Evolutionary conservation across 2,797 vertebrate genomes (phyloP), one percentile per base, ranked within the genome.

Genomic region (Tadarida brasiliensis): DNA sequence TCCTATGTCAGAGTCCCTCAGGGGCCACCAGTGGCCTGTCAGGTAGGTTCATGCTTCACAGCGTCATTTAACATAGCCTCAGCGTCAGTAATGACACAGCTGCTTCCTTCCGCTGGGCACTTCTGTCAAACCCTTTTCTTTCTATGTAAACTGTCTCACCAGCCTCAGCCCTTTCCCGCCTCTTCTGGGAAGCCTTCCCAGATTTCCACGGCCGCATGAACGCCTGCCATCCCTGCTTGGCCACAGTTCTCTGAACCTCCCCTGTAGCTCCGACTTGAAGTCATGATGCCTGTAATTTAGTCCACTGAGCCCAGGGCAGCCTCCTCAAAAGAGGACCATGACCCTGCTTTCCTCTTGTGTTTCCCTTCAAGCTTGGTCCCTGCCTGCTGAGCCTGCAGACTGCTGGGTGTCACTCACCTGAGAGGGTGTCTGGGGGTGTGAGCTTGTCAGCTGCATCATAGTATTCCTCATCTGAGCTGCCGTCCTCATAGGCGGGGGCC

Each of bases 391-490:
- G 65, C 17, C 61, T 67, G 4, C 16, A 81, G 44, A 73, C 59
- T 44, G 44, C 11, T 2, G 26, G 2, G 26, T 15, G 5, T 0
- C 49, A 20, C 84, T 97, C 97, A 94, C 98, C 99, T 94, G 98
- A 96, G 33, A 96, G 97, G 0, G 91, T 88, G 49, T 98, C 99
- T 1, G 97, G 98, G 0, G 99, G 99, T 26, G 98, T 99, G n/a
- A 99, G 99, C 95, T 98, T 98, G 96, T 99, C 99, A 30, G 98
- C 99, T 22, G 99, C 99, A 0, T 99, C 99, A 78, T 99, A 99
- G 98, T 99, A 99, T 97, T 99, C 99, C 28, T 99, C 99, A 15
- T 99, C 99, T 1, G 99, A 99, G 97, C 99, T 99, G 98, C 99
- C 99, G 96, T 99, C 99, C 39, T 99, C 99, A 92, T 99, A 99